Percentiles rank a stretch among this genome's conserved stretches.
phyloP scores from a whole-genome alignment of 2,888 invertebrate genomes.

The Ormyrus rosae region DNA sequence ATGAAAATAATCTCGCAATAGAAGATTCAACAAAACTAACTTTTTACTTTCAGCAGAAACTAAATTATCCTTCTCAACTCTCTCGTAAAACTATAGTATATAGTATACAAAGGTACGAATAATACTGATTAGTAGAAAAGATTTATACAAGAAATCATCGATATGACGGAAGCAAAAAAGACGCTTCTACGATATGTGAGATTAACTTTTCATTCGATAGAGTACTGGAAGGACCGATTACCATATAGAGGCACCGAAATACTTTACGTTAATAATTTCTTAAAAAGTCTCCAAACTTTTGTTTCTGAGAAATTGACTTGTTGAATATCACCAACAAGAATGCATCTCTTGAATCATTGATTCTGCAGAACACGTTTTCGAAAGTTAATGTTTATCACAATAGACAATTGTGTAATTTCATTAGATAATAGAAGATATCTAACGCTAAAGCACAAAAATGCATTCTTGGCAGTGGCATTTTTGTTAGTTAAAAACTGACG shows the following conservation, averaged over 20 bases:
- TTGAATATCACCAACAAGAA: neutral
- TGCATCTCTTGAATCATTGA: too few species aligned
- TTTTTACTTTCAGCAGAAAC: neutral
- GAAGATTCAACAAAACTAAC: neutral
- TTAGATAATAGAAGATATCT: too few species aligned
- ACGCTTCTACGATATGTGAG: constrained; percentile 51
- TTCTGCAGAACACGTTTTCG: too few species aligned
- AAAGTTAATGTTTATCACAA: too few species aligned
- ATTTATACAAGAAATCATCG: neutral
- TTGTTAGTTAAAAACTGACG: neutral
- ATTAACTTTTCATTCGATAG: constrained; percentile 36
- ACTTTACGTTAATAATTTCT: constrained; percentile 40
- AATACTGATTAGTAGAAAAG: constrained; percentile 46
- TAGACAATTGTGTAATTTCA: too few species aligned
- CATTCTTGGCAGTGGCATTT: neutral
- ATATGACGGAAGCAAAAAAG: constrained; percentile 32
- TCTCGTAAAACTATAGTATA: neutral
- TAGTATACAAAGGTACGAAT: neutral
- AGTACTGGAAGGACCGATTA: constrained; percentile 52
- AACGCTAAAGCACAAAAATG: too few species aligned
- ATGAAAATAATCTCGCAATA: neutral
- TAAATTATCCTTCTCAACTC: neutral
- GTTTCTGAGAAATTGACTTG: constrained; percentile 42
- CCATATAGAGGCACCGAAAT: constrained; percentile 53
- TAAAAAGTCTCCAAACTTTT: constrained; percentile 18